Conservation (phyloP, 2,797 vertebrate genomes). For the Sternotherus odoratus region DNA sequence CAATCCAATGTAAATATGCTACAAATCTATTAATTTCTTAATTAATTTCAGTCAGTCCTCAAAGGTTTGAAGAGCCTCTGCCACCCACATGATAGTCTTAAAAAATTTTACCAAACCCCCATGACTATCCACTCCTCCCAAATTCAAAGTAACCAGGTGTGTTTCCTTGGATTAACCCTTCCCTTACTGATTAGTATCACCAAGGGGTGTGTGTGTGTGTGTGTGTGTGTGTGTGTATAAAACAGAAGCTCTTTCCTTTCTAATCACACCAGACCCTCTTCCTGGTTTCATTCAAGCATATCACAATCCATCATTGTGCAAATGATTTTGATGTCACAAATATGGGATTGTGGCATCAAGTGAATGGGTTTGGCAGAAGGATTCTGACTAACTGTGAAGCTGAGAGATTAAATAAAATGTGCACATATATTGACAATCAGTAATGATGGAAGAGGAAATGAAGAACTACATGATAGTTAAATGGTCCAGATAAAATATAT, state of each 20-base stretch:
- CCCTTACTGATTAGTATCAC: not conserved
- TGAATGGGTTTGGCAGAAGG: conserved; percentile 51
- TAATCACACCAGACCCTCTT: not conserved
- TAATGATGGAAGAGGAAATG: conserved; percentile 15
- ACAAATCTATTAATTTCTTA: not conserved
- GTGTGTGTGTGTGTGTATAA: not conserved
- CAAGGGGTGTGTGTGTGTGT: not conserved
- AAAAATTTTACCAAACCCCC: not conserved
- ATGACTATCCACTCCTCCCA: not conserved
- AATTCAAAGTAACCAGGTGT: not conserved
- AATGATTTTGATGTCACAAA: conserved; percentile 47
- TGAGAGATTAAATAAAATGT: conserved; percentile 26
- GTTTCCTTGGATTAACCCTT: not conserved
- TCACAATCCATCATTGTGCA: conserved; percentile 51
- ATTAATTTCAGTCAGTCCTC: not conserved
- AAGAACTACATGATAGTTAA: conserved; percentile 22
- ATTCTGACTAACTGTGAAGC: conserved; percentile 26
- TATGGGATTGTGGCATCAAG: conserved; percentile 2
- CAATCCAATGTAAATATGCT: not conserved
- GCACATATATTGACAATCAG: conserved; percentile 15
- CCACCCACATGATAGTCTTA: not conserved
- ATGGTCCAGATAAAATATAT: conserved; percentile 48
- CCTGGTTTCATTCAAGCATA: not conserved
- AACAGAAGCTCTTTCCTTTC: not conserved
- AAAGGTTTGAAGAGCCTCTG: not conserved